Base-by-base conservation (phyloP, 1,140 invertebrate genomes). In the Lerema accius region DNA sequence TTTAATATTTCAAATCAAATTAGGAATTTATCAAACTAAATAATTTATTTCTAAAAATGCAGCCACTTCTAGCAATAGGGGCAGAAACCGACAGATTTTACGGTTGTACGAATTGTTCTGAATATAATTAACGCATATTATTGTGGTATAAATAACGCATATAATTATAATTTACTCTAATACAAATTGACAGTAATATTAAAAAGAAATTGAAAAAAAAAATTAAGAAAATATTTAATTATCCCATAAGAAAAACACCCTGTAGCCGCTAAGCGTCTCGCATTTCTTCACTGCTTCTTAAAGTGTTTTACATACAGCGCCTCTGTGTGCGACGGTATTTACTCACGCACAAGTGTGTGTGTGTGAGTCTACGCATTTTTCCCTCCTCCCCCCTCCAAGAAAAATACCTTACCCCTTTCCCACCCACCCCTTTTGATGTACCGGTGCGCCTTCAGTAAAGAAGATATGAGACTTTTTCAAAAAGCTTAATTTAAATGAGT, bases 401-500 rank as follows among this genome's bases (percentile, higher is more conserved):
- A 88, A 90, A 90, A 90, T 86, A 88, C 80, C 85, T 86, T 88
- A 86, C 82, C 87, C 86, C 84, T 73, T 86, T 84, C 55, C 66
- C 73, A 71, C 69, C 74, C 82, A 77, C 78, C 84, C 81, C 78
- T 77, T 86, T 89, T 86, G 86, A 87, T 86, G 84, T 86, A 84
- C 81, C 84, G 80, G 79, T 82, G 76, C 80, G 85, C 83, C 86
- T 73, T 82, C 78, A 84, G 78, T 86, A 85, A 88, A 85, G 83
- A 86, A 90, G 86, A 90, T 90, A 89, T 90, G 87, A 89, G 87
- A 87, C 80, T 90, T 90, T 90, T 90, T 89, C 83, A 86, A 86
- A 89, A 89, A 89, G 86, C 86, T 89, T 90, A 90, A 90, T 90
- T 90, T 89, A 90, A 90, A 90, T 89, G 85, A 88, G 84, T 67